Evolutionary conservation across 1,140 invertebrate species (phyloP), one percentile per base, ranked within the genome.

Genomic region (Lerema accius): DNA sequence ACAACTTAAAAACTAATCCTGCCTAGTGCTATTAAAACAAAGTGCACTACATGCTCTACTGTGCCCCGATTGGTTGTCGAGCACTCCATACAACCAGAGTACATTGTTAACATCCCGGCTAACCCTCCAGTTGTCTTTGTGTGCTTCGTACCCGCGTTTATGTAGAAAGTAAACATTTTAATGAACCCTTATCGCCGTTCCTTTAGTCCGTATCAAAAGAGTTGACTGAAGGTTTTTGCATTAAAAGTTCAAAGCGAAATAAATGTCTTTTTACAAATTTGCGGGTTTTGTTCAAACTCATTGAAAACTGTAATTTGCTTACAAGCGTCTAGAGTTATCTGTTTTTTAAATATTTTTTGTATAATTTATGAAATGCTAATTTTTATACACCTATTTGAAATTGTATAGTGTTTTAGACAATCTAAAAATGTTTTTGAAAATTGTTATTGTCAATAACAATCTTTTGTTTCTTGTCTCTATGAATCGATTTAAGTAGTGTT

Each of bases 1-100:
- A 65, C 69, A 78, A 79, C 78, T 85, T 82, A 79, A 82, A 84
- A 85, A 80, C 81, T 85, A 85, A 86, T 82, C 79, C 81, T 72
- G 75, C 73, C 74, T 84, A 84, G 80, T 82, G 81, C 82, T 80
- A 80, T 80, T 86, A 79, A 78, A 83, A 84, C 75, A 82, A 82
- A 86, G 79, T 78, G 76, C 74, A 69, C 73, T 80, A 75, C 68
- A 75, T 63, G 56, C 72, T 69, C 58, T 79, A 74, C 77, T 73
- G 72, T 64, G 65, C 73, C 55, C 77, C 81, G 74, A 86, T 85
- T 86, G 82, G 82, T 75, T 63, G 75, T 71, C 16, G 19, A 32
- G 53, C 26, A 37, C 28, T 32, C 40, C 26, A 42, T 56, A 43
- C 53, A 58, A 58, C 17, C 51, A 42, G 23, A 9, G 26, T 13